Evolutionary conservation across 2,113 vertebrate species (phyloP).

Genomic region (Nothocercus julius): DNA sequence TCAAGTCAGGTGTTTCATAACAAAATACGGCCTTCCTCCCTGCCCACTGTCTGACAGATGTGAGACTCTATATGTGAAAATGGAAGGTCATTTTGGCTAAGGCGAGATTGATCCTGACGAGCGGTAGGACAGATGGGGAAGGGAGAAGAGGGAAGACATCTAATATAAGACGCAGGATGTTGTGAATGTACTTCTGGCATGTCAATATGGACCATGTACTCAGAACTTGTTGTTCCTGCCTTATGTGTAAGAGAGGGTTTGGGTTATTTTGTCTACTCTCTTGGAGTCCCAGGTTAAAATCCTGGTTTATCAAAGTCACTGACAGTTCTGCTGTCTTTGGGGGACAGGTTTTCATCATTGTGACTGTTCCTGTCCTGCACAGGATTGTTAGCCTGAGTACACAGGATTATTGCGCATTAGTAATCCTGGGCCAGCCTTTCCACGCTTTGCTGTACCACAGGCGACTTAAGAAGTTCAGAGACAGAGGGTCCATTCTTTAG

Average conservation of each 20-base stretch:
- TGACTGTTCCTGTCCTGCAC: background rate
- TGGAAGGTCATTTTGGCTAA: background rate
- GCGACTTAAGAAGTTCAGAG: background rate
- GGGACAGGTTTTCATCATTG: background rate
- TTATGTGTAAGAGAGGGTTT: background rate
- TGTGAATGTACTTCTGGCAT: background rate
- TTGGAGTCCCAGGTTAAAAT: background rate
- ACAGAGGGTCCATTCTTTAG: background rate
- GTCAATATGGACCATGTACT: background rate
- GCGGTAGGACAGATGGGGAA: background rate
- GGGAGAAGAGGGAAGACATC: background rate
- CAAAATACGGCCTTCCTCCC: background rate
- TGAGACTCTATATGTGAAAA: background rate
- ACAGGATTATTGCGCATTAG: background rate
- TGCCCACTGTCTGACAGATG: constrained; percentile 15
- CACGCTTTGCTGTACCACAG: background rate
- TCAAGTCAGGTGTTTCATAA: constrained; percentile 59
- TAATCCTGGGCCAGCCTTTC: background rate
- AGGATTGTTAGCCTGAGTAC: background rate
- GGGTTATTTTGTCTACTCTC: background rate
- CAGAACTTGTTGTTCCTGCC: background rate
- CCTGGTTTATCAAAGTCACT: background rate
- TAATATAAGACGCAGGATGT: background rate
- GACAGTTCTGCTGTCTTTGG: background rate
- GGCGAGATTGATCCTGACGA: background rate